Evolutionary conservation across 2,888 invertebrate species (phyloP), one percentile per base, ranked within the genome.

Genomic region (Hanleya hanleyi): DNA sequence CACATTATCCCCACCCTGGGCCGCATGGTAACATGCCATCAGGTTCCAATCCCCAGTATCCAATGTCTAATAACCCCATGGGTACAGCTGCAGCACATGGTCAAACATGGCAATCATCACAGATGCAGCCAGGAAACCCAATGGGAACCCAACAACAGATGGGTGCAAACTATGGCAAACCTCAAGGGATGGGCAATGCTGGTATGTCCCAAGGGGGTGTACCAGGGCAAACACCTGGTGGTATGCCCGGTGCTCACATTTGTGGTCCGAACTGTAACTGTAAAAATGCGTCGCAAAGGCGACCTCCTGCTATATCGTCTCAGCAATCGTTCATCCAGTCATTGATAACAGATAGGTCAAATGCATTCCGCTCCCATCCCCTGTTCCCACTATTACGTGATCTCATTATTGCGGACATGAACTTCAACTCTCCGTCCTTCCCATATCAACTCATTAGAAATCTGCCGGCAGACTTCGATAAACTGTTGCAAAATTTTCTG

Each of bases 391-490:
- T 90, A 51, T 81, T 90, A 49, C 84, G 90, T 66, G 90, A 90
- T 74, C 81, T 90, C 75, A 88, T 89, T 73, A 89, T 90, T 67
- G 89, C 90, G 18, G 89, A 90, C 77, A 88, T 89, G 88, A 90
- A 90, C 81, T 90, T 89, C 74, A 83, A 85, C 70, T 83, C 85
- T 5, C 89, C 89, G 7, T 81, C 84, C 67, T 89, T 89, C 75
- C 90, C 89, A 38, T 89, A 89, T 77, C 86, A 86, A 74, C 83
- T 90, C 32, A 89, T 90, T 68, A 85, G 85, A 50, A 86, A 88
- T 76, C 74, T 90, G 73, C 90, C 90, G 1, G 80, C 85, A 12
- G 89, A 90, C 74, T 89, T 90, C 71, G 87, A 88, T 71, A 86
- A 84, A 74, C 83, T 90, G 57, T 81, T 90, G 68, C 87, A 88